Evolutionary conservation across 2,888 invertebrate species (phyloP).

Genomic region (Polietes domitor): DNA sequence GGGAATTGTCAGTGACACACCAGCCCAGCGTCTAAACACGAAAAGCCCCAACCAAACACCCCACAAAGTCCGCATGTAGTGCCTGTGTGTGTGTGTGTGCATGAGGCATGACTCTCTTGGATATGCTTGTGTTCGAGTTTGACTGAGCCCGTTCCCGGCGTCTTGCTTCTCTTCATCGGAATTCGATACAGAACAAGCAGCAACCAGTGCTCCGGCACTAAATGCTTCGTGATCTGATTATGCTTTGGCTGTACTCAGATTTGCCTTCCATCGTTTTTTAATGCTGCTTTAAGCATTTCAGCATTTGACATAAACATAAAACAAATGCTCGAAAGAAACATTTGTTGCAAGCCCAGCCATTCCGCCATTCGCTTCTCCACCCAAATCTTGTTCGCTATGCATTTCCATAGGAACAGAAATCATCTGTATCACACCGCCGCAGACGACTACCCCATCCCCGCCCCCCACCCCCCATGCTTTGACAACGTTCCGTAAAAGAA

Average conservation of each 20-base stretch:
- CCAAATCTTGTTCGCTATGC: slow-evolving; percentile 52
- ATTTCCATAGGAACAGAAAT: slow-evolving; percentile 1
- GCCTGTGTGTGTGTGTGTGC: neutral
- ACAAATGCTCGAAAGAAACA: slow-evolving; percentile 55
- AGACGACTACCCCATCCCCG: neutral
- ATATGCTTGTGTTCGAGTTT: neutral
- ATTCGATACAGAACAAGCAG: slow-evolving; percentile 26
- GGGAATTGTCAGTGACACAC: slow-evolving; percentile 49
- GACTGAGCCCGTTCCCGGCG: neutral
- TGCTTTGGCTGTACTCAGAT: slow-evolving; percentile 29
- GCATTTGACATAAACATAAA: slow-evolving; percentile 52
- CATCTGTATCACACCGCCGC: neutral
- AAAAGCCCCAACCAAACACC: slow-evolving; percentile 47
- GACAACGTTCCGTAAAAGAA: neutral
- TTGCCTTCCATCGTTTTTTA: slow-evolving; percentile 45
- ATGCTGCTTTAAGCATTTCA: slow-evolving; percentile 61
- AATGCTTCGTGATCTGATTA: slow-evolving; percentile 55
- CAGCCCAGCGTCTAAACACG: slow-evolving; percentile 34
- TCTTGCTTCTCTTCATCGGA: neutral
- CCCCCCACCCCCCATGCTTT: neutral
- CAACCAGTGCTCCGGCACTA: slow-evolving; percentile 27
- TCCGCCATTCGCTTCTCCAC: neutral
- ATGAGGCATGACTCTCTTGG: too few species aligned
- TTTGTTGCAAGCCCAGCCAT: slow-evolving; percentile 48
- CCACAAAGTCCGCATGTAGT: neutral